Evolutionary conservation across 2,888 invertebrate genomes (phyloP).

Genomic region (Lithophane semibrunnea): DNA sequence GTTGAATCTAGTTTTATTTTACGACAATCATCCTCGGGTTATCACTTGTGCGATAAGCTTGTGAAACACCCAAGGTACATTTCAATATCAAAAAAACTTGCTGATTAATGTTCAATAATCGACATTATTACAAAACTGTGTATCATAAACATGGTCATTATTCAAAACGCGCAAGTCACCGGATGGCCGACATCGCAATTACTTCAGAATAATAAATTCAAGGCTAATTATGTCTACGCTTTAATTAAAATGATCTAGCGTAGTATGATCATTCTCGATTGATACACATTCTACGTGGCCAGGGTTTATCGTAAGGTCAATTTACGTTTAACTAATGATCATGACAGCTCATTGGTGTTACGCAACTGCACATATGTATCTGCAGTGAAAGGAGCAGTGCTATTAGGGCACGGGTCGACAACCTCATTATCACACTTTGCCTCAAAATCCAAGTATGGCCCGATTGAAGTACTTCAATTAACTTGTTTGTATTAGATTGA

Average conservation of each 20-base stretch:
- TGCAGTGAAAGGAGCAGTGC: constrained; percentile 79
- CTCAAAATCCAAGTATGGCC: constrained; percentile 63
- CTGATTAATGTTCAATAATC: constrained; percentile 52
- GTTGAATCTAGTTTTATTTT: constrained; percentile 33
- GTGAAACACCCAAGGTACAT: constrained; percentile 44
- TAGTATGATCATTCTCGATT: constrained; percentile 52
- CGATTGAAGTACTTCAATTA: constrained; percentile 50
- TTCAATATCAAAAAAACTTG: constrained; percentile 36
- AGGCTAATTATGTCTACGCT: constrained; percentile 60
- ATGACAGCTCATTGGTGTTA: constrained; percentile 72
- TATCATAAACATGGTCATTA: constrained; percentile 50
- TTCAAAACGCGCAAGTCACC: constrained; percentile 51
- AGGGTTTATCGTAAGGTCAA: constrained; percentile 64
- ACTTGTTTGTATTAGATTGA: constrained; percentile 41
- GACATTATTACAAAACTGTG: constrained; percentile 45
- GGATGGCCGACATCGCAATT: constrained; percentile 47
- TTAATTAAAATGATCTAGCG: constrained; percentile 51
- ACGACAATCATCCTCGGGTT: constrained; percentile 31
- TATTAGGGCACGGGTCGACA: constrained; percentile 73
- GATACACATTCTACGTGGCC: constrained; percentile 52
- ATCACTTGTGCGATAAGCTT: constrained; percentile 44
- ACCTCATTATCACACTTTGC: constrained; percentile 73
- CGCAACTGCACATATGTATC: constrained; percentile 75
- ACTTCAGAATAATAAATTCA: constrained; percentile 59
- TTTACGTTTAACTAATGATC: constrained; percentile 64